A percentile compares a stretch with the other conserved stretches of the same genome.
These are phyloP conservation scores for Coboldia fuscipes DNA, from an alignment of 1,140 invertebrate species.

Conservation along the genomic window DNA sequence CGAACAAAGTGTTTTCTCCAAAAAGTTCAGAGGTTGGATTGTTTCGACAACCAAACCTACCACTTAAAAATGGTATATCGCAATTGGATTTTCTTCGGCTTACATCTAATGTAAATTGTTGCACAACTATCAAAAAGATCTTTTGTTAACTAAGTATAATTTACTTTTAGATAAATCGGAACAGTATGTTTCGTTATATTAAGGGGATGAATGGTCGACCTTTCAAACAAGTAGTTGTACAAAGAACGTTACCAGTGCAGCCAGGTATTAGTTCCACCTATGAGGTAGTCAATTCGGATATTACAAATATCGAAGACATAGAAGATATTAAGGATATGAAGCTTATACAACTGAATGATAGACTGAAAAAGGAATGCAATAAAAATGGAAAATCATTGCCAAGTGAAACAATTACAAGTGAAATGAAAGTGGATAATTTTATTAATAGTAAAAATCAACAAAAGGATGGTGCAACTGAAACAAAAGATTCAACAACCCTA, in stretches of 20 bases:
- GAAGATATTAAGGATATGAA: not conserved
- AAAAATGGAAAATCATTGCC: no score
- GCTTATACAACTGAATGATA: no score
- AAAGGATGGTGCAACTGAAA: not conserved
- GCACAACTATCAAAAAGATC: not conserved
- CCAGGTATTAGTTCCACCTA: constrained; percentile 13
- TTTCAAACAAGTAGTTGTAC: constrained; percentile 31
- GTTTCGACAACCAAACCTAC: constrained; percentile 17
- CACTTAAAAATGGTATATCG: constrained; percentile 7
- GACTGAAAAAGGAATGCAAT: no score
- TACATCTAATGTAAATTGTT: not conserved
- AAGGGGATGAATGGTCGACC: constrained; percentile 17
- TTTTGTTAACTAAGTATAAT: not conserved
- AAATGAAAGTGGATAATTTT: not conserved
- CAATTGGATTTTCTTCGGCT: not conserved
- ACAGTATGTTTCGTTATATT: not conserved
- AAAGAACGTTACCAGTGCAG: constrained; percentile 28
- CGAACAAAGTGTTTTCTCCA: constrained; percentile 5
- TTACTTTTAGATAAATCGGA: not conserved
- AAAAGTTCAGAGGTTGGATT: constrained; percentile 5
- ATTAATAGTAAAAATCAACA: not conserved
- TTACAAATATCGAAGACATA: not conserved
- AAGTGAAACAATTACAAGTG: no score
- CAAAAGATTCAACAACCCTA: not conserved
- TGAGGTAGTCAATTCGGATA: not conserved